These are phyloP conservation scores for Camponotus fellah DNA, from an alignment of 2,888 invertebrate genomes.

Conservation along the genomic window DNA sequence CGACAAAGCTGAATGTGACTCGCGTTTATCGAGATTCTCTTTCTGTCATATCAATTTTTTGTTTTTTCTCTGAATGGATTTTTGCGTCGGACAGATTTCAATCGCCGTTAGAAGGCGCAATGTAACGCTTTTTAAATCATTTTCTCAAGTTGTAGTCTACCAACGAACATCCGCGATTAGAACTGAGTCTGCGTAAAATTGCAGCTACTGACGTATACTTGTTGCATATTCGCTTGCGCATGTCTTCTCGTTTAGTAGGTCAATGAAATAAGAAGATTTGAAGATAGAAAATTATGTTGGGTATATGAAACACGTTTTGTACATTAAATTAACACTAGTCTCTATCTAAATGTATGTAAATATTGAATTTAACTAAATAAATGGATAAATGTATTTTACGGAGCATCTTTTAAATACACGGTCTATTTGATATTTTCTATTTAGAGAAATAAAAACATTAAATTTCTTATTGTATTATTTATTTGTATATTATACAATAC, in stretches of 20 bases:
- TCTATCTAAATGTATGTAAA: neutral
- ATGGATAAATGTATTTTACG: neutral
- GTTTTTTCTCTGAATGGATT: no score
- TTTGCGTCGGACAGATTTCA: neutral
- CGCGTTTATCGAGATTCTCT: neutral
- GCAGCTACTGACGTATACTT: slow-evolving; percentile 62
- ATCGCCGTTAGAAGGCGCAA: neutral
- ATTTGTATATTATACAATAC: neutral
- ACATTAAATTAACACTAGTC: neutral
- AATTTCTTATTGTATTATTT: neutral
- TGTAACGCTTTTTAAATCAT: neutral
- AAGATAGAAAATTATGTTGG: slow-evolving; percentile 10
- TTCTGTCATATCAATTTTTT: neutral
- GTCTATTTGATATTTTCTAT: neutral
- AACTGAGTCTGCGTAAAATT: slow-evolving; percentile 46
- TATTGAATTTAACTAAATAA: neutral
- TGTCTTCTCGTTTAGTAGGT: slow-evolving; percentile 58
- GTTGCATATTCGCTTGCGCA: slow-evolving; percentile 70
- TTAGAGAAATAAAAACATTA: neutral
- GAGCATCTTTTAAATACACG: neutral
- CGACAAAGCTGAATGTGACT: neutral
- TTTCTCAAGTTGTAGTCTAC: neutral
- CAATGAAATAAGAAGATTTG: slow-evolving; percentile 48
- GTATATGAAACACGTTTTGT: neutral
- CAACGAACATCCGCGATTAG: neutral